phyloP scores from a whole-genome alignment of 1,140 invertebrate genomes.

The Lepidurus arcticus region DNA sequence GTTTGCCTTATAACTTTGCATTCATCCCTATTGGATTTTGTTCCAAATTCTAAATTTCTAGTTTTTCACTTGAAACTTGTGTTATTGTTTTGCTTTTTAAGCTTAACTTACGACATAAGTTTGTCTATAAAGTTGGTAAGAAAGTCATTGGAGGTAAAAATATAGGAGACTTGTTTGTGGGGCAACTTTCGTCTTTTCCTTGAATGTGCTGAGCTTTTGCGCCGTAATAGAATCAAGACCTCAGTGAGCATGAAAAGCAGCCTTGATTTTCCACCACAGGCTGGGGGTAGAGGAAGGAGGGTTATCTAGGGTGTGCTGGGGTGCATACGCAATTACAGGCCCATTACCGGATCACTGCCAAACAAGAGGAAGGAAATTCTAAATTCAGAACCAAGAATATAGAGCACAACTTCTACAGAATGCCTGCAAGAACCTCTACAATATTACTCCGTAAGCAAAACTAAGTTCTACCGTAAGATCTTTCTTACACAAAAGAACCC shows the following conservation, averaged over 20 bases:
- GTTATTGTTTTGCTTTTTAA: background rate
- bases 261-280: slow-evolving; percentile 18
- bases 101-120: background rate
- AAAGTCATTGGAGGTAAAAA: background rate
- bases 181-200: background rate
- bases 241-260: slow-evolving; percentile 21
- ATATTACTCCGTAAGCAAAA: no score
- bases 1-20: no score
- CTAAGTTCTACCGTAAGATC: no score
- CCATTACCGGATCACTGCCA: slow-evolving; percentile 17
- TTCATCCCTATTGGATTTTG: no score
- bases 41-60: no score
- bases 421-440: no score
- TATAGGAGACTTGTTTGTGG: slow-evolving; percentile 9
- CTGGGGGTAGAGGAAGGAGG: background rate
- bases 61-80: no score
- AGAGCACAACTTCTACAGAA: background rate
- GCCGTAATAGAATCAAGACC: background rate
- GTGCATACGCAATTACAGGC: slow-evolving; percentile 13
- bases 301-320: background rate
- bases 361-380: background rate
- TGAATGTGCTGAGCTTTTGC: slow-evolving; percentile 15
- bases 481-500: no score
- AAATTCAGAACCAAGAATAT: background rate
- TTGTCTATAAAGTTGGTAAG: background rate